A percentile compares a stretch with the other conserved stretches of the same genome.
Evolutionary conservation across 2,888 invertebrate genomes (phyloP).

Genomic region (Phortica okadai): DNA sequence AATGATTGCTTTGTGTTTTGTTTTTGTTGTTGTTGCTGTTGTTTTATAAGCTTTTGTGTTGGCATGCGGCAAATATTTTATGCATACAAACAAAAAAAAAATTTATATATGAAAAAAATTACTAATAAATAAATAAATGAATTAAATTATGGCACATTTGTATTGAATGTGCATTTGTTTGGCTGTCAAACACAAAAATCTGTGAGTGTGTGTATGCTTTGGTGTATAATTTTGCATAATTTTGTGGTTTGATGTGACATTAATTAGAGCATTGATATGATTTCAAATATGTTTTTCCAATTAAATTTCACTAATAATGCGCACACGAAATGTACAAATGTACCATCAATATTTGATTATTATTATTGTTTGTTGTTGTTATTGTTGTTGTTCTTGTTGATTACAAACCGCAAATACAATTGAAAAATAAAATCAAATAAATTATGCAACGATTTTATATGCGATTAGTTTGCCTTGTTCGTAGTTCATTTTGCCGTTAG

Average conservation of each 20-base stretch:
- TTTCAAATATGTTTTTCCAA: slow-evolving; percentile 29
- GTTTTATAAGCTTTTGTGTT: slow-evolving; percentile 7
- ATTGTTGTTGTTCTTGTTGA: slow-evolving; percentile 1
- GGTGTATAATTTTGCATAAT: background rate
- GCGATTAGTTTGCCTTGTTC: background rate
- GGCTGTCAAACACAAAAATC: no score
- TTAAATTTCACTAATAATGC: slow-evolving; percentile 20
- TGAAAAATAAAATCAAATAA: slow-evolving; percentile 12
- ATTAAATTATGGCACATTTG: background rate
- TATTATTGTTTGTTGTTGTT: background rate
- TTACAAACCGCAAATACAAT: background rate
- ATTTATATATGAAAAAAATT: background rate
- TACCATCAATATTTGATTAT: slow-evolving; percentile 14
- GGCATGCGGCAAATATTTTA: slow-evolving; percentile 10
- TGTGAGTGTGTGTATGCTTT: no score
- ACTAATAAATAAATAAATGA: slow-evolving; percentile 4
- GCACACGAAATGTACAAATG: background rate
- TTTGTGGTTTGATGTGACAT: slow-evolving; percentile 20
- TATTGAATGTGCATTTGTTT: background rate
- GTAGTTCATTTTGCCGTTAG: background rate
- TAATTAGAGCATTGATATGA: slow-evolving; percentile 32
- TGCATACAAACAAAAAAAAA: background rate
- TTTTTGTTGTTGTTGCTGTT: slow-evolving; percentile 18
- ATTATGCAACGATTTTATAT: slow-evolving; percentile 15
- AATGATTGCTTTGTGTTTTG: slow-evolving; percentile 46